A percentile compares a stretch with the other conserved stretches of the same genome.
Evolutionary conservation across 2,113 vertebrate species (phyloP).

Genomic region (Bungarus multicinctus): DNA sequence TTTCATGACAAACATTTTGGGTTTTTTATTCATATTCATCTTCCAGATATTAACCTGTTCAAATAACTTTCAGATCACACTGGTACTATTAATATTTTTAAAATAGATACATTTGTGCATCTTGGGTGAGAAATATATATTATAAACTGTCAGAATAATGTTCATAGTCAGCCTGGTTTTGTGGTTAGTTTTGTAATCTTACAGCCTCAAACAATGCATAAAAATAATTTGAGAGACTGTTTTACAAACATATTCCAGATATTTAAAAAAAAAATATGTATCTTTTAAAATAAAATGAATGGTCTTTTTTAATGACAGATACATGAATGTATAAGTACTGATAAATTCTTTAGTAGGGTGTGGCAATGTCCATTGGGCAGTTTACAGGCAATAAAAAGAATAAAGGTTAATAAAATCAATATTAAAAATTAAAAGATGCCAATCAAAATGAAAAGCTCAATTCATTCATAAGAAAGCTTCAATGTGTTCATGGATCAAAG

Average conservation of each 20-base stretch:
- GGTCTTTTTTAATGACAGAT: background rate
- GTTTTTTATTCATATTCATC: background rate
- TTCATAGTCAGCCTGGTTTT: background rate
- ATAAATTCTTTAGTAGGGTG: background rate
- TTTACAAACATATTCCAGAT: background rate
- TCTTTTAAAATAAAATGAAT: background rate
- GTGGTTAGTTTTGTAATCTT: background rate
- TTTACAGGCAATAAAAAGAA: background rate
- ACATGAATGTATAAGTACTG: background rate
- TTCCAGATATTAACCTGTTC: constrained; percentile 3
- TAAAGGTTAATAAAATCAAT: background rate
- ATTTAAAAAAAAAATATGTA: background rate
- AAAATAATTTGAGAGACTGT: background rate
- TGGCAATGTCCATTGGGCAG: background rate
- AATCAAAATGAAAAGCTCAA: background rate
- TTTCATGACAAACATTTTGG: background rate
- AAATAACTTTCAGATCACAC: background rate
- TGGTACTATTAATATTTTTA: background rate
- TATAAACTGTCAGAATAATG: constrained; percentile 2
- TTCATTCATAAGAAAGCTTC: background rate
- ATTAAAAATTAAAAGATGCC: background rate
- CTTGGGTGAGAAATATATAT: background rate
- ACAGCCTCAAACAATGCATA: background rate
- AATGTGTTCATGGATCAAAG: background rate
- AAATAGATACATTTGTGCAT: background rate